phyloP scores from a whole-genome alignment of 2,888 invertebrate genomes.

The Meghimatium bilineatum region DNA sequence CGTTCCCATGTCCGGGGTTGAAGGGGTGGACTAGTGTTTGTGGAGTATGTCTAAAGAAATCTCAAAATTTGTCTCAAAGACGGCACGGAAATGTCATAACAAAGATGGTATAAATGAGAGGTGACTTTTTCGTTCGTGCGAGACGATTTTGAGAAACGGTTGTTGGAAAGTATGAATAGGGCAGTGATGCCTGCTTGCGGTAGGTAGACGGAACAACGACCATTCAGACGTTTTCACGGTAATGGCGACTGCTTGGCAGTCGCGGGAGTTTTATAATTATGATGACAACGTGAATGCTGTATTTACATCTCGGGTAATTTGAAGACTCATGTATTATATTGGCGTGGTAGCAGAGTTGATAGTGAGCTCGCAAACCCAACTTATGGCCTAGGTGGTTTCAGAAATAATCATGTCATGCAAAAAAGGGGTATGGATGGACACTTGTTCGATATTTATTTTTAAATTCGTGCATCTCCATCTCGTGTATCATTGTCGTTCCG shows the following conservation, averaged over 20 bases:
- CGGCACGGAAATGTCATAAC: constrained; percentile 4
- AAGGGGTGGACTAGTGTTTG: not conserved
- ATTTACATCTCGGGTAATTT: constrained; percentile 4
- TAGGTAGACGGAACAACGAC: constrained; percentile 10
- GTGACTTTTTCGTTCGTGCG: not conserved
- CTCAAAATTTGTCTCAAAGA: not conserved
- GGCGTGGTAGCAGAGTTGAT: too few species aligned
- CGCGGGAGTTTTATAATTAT: not conserved
- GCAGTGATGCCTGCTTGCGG: not conserved
- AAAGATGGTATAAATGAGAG: constrained; percentile 6
- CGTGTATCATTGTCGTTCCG: too few species aligned
- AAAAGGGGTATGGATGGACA: too few species aligned
- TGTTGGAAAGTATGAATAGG: constrained; percentile 9
- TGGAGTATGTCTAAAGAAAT: not conserved
- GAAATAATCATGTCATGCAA: too few species aligned
- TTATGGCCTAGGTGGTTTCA: too few species aligned
- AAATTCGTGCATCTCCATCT: too few species aligned
- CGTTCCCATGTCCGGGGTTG: not conserved
- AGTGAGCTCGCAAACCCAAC: too few species aligned
- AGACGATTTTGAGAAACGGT: not conserved
- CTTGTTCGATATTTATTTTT: too few species aligned
- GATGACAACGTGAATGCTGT: not conserved
- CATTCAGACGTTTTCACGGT: not conserved
- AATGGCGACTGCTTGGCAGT: not conserved
- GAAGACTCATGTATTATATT: not conserved